Evolutionary conservation across 2,888 invertebrate species (phyloP).

Genomic region (Pasiphila rectangulata): DNA sequence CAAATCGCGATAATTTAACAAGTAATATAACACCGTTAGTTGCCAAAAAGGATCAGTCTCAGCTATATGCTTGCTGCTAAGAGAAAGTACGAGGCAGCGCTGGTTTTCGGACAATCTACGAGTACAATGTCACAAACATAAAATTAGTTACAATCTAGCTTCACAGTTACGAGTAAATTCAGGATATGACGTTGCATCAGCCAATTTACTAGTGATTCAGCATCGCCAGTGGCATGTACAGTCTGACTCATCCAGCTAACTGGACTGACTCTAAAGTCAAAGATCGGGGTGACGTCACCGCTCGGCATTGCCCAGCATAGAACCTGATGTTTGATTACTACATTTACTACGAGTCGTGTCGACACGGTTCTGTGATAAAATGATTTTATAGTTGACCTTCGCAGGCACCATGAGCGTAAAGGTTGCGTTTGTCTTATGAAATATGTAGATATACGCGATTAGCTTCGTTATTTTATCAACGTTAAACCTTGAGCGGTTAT

Average conservation of each 20-base stretch:
- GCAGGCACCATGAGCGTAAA: neutral
- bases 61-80: too few species aligned
- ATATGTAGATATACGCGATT: neutral
- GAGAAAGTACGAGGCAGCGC: too few species aligned
- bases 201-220: slow-evolving; percentile 7
- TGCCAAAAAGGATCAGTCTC: too few species aligned
- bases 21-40: too few species aligned
- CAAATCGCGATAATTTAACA: too few species aligned
- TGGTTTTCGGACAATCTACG: too few species aligned
- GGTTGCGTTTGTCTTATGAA: neutral
- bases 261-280: slow-evolving; percentile 5
- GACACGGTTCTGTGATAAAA: slow-evolving; percentile 8
- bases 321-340: slow-evolving; percentile 4
- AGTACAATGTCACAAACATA: too few species aligned
- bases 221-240: slow-evolving; percentile 3
- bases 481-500: too few species aligned
- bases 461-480: too few species aligned
- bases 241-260: slow-evolving; percentile 3
- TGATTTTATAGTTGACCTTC: slow-evolving; percentile 8
- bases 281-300: slow-evolving; percentile 14
- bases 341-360: neutral
- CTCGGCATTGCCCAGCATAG: neutral
- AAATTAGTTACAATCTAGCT: too few species aligned
- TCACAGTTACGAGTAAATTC: neutral
- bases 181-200: neutral